Conservation (phyloP, 2,888 invertebrate species). For the Drosophila conformis region DNA sequence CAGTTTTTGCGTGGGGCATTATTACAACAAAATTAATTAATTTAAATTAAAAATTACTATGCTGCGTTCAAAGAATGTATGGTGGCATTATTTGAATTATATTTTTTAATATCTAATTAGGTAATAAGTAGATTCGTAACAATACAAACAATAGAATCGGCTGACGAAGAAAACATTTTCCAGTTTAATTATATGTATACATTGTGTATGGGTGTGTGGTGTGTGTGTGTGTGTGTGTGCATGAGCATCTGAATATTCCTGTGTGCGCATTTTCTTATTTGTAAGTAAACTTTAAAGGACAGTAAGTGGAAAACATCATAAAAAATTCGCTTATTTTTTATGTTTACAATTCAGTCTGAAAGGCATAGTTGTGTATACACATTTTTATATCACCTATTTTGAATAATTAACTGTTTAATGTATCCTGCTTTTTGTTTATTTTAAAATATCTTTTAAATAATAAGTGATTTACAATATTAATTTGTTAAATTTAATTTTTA, state of each 20-base stretch:
- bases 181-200: conserved; percentile 43
- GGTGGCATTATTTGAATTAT: conserved; percentile 39
- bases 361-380: conserved; percentile 80
- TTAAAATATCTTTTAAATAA: conserved; percentile 60
- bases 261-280: conserved; percentile 68
- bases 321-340: conserved; percentile 73
- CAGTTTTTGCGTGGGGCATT: conserved; percentile 9
- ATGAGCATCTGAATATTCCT: conserved; percentile 60
- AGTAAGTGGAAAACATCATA: conserved; percentile 77
- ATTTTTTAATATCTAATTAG: conserved; percentile 56
- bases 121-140: conserved; percentile 65
- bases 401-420: conserved; percentile 73
- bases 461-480: conserved; percentile 63
- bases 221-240: conserved; percentile 50
- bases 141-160: conserved; percentile 68
- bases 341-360: conserved; percentile 81
- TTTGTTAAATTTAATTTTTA: conserved; percentile 58
- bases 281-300: conserved; percentile 69
- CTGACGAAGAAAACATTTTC: conserved; percentile 50
- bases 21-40: conserved; percentile 36
- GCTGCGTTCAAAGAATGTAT: conserved; percentile 42
- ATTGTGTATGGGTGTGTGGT: conserved; percentile 35
- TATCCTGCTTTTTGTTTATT: conserved; percentile 58
- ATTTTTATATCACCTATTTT: conserved; percentile 79
- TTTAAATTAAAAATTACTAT: conserved; percentile 39